Base-by-base conservation (phyloP, 2,797 vertebrate species). In the Amazona ochrocephala region DNA sequence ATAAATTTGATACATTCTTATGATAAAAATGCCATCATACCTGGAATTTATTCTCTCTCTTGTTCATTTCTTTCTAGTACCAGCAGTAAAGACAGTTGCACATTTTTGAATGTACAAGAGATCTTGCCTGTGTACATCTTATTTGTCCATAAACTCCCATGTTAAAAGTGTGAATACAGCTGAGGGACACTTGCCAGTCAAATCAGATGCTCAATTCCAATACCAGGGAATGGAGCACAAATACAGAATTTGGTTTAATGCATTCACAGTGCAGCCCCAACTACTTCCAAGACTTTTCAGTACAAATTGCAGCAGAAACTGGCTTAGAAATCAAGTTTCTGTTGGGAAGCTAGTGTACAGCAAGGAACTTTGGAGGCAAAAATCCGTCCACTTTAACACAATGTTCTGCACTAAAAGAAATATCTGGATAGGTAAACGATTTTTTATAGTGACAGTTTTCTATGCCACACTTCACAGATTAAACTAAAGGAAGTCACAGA, bases 131-230 rank as follows among this genome's bases (percentile, higher is more conserved):
- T 17, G 27, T 20, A 22, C 48, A 67, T 61, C 45, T 77, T 89
- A 91, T 42, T 68, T 66, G 87, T 79, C 88, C 48, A 5, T 80
- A 90, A 56, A 76, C n/a, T 74, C 83, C 48, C 58, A 62, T 17
- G 47, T 66, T 71, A 76, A 81, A 81, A 88, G 85, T 56, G 83
- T 84, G 83, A 94, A 89, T 88, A 87, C 87, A 95, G 89, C 83
- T 92, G 91, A 94, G 87, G 85, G 91, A 96, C 78, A 87, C 85
- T 75, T 90, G 78, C 88, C 93, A 82, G 88, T 90, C 88, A 87
- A 93, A 95, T 90, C 87, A 91, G 87, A 94, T 90, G 88, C 77
- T 86, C 80, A 39, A 79, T 77, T 87, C 53, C 90, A 83, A 9
- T 24, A 80, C 9, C 39, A 90, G 47, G 29, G 79, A 95, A 81